Evolutionary conservation across 2,113 vertebrate genomes (phyloP).

Genomic region (Platycercus adscitus): DNA sequence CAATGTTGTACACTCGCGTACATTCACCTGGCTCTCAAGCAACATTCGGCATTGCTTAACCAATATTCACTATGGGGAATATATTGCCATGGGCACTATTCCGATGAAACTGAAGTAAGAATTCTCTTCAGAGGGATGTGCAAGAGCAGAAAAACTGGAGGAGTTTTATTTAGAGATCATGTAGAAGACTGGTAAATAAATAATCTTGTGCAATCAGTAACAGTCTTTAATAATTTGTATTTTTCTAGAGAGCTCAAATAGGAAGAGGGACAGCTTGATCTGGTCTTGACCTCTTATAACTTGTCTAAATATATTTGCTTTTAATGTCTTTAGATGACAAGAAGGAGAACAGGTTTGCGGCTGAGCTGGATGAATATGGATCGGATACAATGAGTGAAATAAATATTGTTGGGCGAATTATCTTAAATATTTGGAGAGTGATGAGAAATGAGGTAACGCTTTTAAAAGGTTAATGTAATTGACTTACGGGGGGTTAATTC

Average conservation of each 20-base stretch:
- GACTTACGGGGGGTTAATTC: background rate
- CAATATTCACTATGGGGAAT: rapidly evolving
- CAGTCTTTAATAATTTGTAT: background rate
- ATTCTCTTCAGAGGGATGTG: background rate
- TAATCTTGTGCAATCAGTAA: background rate
- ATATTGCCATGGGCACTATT: background rate
- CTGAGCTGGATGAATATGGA: slow-evolving; percentile 93
- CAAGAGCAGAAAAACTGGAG: background rate
- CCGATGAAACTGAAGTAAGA: rapidly evolving
- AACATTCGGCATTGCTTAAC: background rate
- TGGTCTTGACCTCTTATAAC: background rate
- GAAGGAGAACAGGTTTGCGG: slow-evolving; percentile 88
- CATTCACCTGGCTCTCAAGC: background rate
- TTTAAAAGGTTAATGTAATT: background rate
- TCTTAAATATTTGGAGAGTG: slow-evolving; percentile 95
- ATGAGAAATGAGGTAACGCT: slow-evolving; percentile 93
- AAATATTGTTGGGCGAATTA: slow-evolving; percentile 89
- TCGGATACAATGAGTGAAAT: slow-evolving; percentile 96
- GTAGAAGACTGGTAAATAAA: background rate
- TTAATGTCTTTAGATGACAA: slow-evolving; percentile 84
- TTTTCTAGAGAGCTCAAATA: background rate
- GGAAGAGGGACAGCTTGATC: background rate
- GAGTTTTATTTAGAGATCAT: background rate
- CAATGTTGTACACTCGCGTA: background rate
- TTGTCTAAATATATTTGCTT: slow-evolving; percentile 3